Evolutionary conservation across 2,113 vertebrate genomes (phyloP).

Genomic region (Python bivittatus): DNA sequence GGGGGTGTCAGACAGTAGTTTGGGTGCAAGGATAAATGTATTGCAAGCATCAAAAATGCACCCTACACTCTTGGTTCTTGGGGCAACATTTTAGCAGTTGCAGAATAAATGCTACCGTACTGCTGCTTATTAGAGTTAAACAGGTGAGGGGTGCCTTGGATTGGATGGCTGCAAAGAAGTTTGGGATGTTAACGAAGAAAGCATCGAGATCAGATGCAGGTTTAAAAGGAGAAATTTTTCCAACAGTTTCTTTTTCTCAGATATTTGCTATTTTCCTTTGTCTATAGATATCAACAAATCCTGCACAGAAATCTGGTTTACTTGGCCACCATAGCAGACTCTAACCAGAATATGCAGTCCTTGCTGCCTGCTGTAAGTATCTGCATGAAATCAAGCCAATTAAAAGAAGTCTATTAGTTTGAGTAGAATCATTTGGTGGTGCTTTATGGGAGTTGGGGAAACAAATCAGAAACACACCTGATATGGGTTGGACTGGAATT

Average conservation of each 20-base stretch:
- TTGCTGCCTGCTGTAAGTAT: constrained; percentile 91
- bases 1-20: background rate
- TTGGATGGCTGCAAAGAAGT: background rate
- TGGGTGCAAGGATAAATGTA: background rate
- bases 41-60: background rate
- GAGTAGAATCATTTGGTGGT: background rate
- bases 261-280: constrained; percentile 54
- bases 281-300: constrained; percentile 93
- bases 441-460: background rate
- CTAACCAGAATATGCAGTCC: constrained; percentile 98
- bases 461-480: background rate
- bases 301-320: constrained; percentile 98
- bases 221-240: constrained; percentile 10
- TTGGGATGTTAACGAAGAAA: background rate
- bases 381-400: background rate
- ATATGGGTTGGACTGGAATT: background rate
- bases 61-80: background rate
- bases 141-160: background rate
- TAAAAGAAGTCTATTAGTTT: background rate
- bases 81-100: background rate
- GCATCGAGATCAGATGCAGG: background rate
- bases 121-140: background rate
- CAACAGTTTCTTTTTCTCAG: constrained; percentile 31
- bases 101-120: background rate
- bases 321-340: constrained; percentile 96